A percentile compares a stretch with the other conserved stretches of the same genome.
phyloP scores from a whole-genome alignment of 2,888 invertebrate species.

The Gymnoscelis rufifasciata region DNA sequence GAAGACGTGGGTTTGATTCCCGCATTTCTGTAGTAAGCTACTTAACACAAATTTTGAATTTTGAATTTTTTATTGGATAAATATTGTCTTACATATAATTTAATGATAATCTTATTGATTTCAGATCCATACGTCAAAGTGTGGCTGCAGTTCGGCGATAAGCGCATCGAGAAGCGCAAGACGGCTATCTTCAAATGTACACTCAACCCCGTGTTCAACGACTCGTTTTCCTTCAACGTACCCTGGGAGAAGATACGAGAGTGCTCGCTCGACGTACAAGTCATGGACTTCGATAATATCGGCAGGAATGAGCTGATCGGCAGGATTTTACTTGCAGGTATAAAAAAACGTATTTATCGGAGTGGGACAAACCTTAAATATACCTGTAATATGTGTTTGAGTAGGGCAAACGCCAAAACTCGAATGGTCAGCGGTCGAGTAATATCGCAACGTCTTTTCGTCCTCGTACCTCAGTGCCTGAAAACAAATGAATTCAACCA shows the following conservation, averaged over 20 bases:
- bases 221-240: constrained; percentile 96
- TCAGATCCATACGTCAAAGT: constrained; percentile 99
- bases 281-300: constrained; percentile 98
- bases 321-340: constrained; percentile 94
- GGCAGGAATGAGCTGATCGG: constrained; percentile 95
- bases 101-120: constrained; percentile 33
- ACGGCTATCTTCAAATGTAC: constrained; percentile 96
- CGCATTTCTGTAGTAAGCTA: no score
- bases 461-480: no score
- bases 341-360: no score
- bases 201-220: constrained; percentile 96
- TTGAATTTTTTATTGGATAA: no score
- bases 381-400: no score
- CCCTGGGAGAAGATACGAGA: constrained; percentile 98
- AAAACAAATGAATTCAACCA: no score
- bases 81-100: neutral
- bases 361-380: constrained; percentile 24
- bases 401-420: no score
- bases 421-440: no score
- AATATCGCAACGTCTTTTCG: no score
- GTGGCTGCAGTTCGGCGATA: constrained; percentile 97
- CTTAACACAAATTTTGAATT: no score
- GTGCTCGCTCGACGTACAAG: constrained; percentile 93
- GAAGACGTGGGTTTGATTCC: no score
- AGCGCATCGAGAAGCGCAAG: constrained; percentile 96